Evolutionary conservation across 35 echinoderm and acorn worm species (phyloP).

Genomic region (Eucidaris tribuloides): DNA sequence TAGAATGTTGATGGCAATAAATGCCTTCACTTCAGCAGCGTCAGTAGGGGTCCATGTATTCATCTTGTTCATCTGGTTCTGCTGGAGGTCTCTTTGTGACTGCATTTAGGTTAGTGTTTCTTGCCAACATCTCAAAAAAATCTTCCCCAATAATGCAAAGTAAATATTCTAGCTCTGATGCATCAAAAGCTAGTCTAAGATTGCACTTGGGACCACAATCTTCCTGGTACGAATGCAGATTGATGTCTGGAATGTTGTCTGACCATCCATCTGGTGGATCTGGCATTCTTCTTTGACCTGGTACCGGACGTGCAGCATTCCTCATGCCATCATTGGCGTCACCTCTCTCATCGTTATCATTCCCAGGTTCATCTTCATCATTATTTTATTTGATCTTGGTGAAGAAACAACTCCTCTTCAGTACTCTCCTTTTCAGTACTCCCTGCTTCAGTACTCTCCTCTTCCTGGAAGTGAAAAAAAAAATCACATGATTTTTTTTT

Average conservation of each 20-base stretch:
- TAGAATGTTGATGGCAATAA: constrained; percentile 4
- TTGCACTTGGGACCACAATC: neutral
- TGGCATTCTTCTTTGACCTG: neutral
- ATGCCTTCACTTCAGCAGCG: neutral
- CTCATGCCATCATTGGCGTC: neutral
- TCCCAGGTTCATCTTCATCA: neutral
- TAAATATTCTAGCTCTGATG: constrained; percentile 9
- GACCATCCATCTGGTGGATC: neutral
- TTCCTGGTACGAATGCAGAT: neutral
- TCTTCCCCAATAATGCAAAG: constrained; percentile 21
- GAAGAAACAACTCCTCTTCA: neutral
- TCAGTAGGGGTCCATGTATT: neutral
- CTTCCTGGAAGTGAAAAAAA: neutral
- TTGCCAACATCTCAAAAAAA: constrained; percentile 18
- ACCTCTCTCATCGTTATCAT: neutral
- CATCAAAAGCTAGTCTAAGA: neutral
- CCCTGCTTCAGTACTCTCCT: neutral
- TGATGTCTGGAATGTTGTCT: neutral
- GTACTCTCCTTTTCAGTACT: neutral
- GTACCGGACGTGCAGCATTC: neutral
- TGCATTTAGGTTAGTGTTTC: constrained; percentile 43
- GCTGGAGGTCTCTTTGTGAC: neutral
- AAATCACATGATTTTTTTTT: neutral
- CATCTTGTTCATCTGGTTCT: neutral
- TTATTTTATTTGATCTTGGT: neutral